Evolutionary conservation across 2,113 vertebrate genomes (phyloP), one percentile per base, ranked within the genome.

Genomic region (Prinia subflava): DNA sequence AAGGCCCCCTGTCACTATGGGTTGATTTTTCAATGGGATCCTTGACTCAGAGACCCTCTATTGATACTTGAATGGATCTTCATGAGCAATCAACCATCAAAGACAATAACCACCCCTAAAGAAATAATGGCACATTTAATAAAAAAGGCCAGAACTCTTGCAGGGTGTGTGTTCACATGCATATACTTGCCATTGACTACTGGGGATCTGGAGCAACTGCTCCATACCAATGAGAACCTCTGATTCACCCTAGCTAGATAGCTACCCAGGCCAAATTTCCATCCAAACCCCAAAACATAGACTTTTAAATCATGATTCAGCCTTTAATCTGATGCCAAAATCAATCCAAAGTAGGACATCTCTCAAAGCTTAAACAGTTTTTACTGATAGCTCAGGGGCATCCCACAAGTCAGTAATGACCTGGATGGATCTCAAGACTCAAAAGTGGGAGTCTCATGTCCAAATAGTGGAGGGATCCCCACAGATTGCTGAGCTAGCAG

Each of bases 271-370:
- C 16, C 23, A 49, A 49, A 47, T 47, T 67, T 67, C 64, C 22
- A n/a, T 67, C 31, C 42, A 46, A 2, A 0, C 8, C 6, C 64
- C 42, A 18, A 65, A 46, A 44, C 63, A 65, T 17, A 46, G 5
- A 65, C 30, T 65, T n/a, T 44, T n/a, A 8, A 33, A 44, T 64
- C 3, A 2, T 6, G 5, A 65, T 13, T 33, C 2, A 1, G 7
- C 31, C 42, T 46, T 65, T 25, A 24, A 46, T n/a, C 11, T 65
- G 42, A n/a, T 13, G 10, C 42, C 31, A 65, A 65, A 65, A 46
- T 31, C n/a, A 46, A 24, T 46, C 30, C 30, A 33, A 65, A 65
- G 41, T 33, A 44, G 21, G 10, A 46, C 7, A 44, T 30, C 63
- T 65, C 10, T 65, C 41, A 65, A 65, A 44, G 42, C 63, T 33